Evolutionary conservation across 1,140 invertebrate genomes (phyloP), one percentile per base, ranked within the genome.

Genomic region (Andrena cerasifolii): DNA sequence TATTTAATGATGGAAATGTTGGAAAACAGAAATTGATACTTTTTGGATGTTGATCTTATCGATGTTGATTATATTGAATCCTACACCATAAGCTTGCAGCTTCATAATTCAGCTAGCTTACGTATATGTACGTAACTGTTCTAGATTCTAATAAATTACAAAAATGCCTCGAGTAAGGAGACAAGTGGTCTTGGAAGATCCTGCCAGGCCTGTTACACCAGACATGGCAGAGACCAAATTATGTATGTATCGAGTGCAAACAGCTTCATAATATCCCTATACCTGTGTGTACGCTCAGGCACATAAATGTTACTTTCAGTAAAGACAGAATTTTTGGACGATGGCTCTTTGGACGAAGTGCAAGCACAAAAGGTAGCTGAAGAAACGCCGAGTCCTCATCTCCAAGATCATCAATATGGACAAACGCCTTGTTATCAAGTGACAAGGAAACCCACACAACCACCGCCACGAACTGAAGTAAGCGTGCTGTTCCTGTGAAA

Each of bases 381-480:
- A 61, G 92, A 93, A 59, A 93, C 92, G 83, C 95, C 95, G 77
- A 96, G 95, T 92, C 95, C 95, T 63, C 96, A 97, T 92, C 94
- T 97, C 78, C 93, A 97, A 78, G 96, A 97, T 92, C 96, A 97
- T 90, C 96, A 96, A 74, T 97, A 97, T 92, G 96, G 96, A 58
- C 96, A 96, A 79, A 97, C 96, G 66, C 96, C 96, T 87, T 94
- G 95, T 91, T 95, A 95, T 88, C 95, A 96, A 92, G 94, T 96
- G 82, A 94, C 95, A 86, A 92, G 93, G 81, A 90, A 92, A 86
- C 91, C 90, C 49, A 89, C 92, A 61, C 93, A 93, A 82, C 91
- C 93, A 82, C 91, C 93, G 61, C 91, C 92, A 49, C 84, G 93
- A 85, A 90, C 94, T 78, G 93, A 94, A 90, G 94, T 94, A 90